A percentile compares a stretch with the other conserved stretches of the same genome.
phyloP scores from a whole-genome alignment of 2,113 vertebrate species.

The Mobula hypostoma region DNA sequence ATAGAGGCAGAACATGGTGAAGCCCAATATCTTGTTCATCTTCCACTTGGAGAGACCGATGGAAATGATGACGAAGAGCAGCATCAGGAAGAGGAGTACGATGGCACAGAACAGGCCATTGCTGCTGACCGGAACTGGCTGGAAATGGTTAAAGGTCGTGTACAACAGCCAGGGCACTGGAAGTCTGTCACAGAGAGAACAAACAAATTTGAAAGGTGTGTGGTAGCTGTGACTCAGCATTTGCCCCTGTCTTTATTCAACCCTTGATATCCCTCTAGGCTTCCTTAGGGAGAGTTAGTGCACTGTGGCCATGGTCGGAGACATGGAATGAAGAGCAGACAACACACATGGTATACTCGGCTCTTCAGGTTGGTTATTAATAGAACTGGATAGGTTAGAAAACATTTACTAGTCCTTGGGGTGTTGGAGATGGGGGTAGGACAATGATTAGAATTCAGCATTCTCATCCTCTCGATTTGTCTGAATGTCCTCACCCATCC shows the following conservation, averaged over 20 bases:
- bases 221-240: background rate
- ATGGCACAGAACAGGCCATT: slow-evolving; percentile 94
- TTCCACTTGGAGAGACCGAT: slow-evolving; percentile 84
- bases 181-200: slow-evolving; percentile 59
- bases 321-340: background rate
- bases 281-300: no score
- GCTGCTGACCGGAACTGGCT: slow-evolving; percentile 82
- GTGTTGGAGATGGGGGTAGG: no score
- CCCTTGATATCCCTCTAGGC: no score
- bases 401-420: background rate
- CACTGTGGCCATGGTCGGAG: background rate
- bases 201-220: background rate
- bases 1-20: slow-evolving; percentile 88
- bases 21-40: slow-evolving; percentile 87
- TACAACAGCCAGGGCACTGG: slow-evolving; percentile 86
- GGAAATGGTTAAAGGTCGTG: slow-evolving; percentile 60
- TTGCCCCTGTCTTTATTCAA: no score
- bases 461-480: no score
- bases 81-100: slow-evolving; percentile 93
- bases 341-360: background rate
- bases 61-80: slow-evolving; percentile 86
- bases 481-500: background rate
- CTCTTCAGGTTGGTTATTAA: background rate
- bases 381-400: background rate
- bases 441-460: background rate